A percentile compares a stretch with the other conserved stretches of the same genome.
These are phyloP conservation scores for Pelosia muscerda DNA, from an alignment of 2,888 invertebrate genomes.

Conservation along the genomic window DNA sequence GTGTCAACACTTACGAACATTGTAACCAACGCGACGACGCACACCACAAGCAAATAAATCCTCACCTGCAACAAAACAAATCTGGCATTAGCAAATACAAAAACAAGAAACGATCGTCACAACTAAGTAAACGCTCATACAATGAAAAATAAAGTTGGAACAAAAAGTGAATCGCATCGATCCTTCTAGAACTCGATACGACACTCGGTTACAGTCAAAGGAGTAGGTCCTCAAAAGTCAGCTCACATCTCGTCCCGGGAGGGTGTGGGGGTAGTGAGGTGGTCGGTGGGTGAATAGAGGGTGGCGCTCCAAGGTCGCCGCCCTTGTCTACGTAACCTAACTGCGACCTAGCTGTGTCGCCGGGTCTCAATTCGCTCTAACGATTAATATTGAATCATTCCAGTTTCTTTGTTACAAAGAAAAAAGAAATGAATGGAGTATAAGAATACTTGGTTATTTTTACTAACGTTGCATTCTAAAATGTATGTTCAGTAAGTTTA, in stretches of 20 bases:
- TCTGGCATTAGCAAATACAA: slow-evolving; percentile 16
- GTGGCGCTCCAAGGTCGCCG: slow-evolving; percentile 78
- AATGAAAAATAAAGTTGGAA: slow-evolving; percentile 23
- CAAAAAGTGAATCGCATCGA: slow-evolving; percentile 37
- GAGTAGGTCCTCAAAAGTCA: slow-evolving; percentile 75
- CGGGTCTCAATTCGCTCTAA: slow-evolving; percentile 67
- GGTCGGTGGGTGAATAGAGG: slow-evolving; percentile 41
- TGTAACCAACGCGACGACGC: slow-evolving; percentile 18
- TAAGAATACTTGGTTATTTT: slow-evolving; percentile 24
- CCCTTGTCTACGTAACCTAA: slow-evolving; percentile 80
- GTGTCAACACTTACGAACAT: slow-evolving; percentile 27
- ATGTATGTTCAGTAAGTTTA: slow-evolving; percentile 24
- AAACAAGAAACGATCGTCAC: slow-evolving; percentile 29
- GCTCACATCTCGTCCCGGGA: slow-evolving; percentile 73
- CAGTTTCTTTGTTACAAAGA: slow-evolving; percentile 42
- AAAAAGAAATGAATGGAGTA: slow-evolving; percentile 32
- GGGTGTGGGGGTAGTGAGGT: slow-evolving; percentile 43
- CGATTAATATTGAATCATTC: slow-evolving; percentile 73
- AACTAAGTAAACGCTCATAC: slow-evolving; percentile 24
- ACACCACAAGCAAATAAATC: slow-evolving; percentile 23
- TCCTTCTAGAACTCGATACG: slow-evolving; percentile 42
- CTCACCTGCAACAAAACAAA: slow-evolving; percentile 60
- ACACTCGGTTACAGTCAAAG: slow-evolving; percentile 65
- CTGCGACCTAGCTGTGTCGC: slow-evolving; percentile 77
- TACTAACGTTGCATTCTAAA: slow-evolving; percentile 18